Evolutionary conservation across 2,888 invertebrate species (phyloP).

Genomic region (Athetis lepigone): DNA sequence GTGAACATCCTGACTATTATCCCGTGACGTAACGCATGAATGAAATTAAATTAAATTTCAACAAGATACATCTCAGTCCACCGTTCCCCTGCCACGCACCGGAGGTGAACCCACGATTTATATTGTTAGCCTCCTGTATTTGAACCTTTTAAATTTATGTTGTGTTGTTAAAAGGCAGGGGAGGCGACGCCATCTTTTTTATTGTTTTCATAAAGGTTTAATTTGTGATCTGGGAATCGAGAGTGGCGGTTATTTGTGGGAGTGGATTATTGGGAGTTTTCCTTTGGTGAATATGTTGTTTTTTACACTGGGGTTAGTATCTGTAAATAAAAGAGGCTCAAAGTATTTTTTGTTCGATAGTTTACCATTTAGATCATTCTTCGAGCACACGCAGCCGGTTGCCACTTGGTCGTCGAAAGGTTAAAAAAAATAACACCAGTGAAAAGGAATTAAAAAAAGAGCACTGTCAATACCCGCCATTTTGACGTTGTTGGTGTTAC

Average conservation of each 20-base stretch:
- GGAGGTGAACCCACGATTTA: constrained; percentile 66
- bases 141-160: constrained; percentile 69
- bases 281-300: no score
- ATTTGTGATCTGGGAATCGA: constrained; percentile 61
- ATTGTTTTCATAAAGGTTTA: constrained; percentile 65
- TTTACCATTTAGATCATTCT: no score
- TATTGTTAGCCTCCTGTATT: constrained; percentile 56
- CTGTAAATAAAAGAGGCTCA: no score
- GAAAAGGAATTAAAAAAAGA: no score
- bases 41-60: constrained; percentile 73
- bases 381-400: no score
- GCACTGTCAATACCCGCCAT: no score
- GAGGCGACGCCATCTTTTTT: constrained; percentile 60
- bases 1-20: constrained; percentile 40
- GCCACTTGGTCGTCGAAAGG: no score
- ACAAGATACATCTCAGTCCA: constrained; percentile 58
- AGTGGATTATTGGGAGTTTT: no score
- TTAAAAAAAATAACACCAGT: no score
- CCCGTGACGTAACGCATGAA: constrained; percentile 61
- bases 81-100: constrained; percentile 50
- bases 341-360: no score
- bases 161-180: constrained; percentile 59
- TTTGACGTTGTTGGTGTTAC: no score
- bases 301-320: no score
- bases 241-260: constrained; percentile 19